Conservation (phyloP, 2,113 vertebrate species). For the Damaliscus lunatus region DNA sequence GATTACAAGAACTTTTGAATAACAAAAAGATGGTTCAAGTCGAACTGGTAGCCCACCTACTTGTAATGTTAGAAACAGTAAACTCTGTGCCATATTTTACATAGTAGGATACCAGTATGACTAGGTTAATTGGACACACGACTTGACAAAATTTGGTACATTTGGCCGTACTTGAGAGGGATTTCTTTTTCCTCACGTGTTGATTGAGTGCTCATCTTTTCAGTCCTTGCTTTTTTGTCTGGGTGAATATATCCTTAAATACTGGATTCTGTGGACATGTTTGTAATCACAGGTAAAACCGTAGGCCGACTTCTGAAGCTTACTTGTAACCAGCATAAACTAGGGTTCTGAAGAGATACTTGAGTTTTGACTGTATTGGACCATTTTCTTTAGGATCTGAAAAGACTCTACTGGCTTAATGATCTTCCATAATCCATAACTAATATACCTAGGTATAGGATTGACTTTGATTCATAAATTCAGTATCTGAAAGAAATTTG, state of each 20-base stretch:
- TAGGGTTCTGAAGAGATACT: not conserved
- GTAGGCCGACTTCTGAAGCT: not conserved
- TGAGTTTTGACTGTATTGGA: not conserved
- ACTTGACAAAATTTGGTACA: not conserved
- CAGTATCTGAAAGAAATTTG: not conserved
- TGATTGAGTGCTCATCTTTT: not conserved
- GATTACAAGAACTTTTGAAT: constrained; percentile 21
- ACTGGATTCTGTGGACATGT: not conserved
- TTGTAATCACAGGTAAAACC: constrained; percentile 7
- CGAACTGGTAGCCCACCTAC: not conserved
- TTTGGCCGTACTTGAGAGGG: not conserved
- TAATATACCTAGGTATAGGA: not conserved
- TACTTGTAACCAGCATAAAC: constrained; percentile 19
- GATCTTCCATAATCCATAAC: not conserved
- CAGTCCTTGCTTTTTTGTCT: not conserved
- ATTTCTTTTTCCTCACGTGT: not conserved
- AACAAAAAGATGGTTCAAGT: constrained; percentile 6
- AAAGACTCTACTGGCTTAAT: not conserved
- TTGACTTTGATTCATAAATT: not conserved
- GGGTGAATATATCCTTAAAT: not conserved
- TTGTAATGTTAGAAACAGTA: not conserved
- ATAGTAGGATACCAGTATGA: not conserved
- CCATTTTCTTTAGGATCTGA: not conserved
- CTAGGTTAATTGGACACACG: not conserved
- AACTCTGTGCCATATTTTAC: not conserved